Evolutionary conservation across 2,797 vertebrate species (phyloP).

Genomic region (Enteromius argenteus): DNA sequence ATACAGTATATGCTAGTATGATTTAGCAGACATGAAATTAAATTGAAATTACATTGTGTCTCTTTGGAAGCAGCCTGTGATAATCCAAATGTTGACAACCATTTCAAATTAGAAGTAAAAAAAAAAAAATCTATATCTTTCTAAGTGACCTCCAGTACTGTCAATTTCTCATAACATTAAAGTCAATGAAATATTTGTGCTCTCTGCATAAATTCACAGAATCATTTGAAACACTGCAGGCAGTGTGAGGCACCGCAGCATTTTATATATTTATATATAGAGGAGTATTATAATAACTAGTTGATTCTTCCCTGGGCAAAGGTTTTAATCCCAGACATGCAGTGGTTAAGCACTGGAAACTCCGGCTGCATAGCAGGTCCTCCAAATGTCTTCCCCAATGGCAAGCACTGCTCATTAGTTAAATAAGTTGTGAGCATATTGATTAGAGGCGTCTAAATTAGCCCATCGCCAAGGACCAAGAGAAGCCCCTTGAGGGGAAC

Average conservation of each 20-base stretch:
- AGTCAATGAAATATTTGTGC: slow-evolving; percentile 23
- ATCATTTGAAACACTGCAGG: slow-evolving; percentile 34
- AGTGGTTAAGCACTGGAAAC: slow-evolving; percentile 52
- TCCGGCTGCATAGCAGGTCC: slow-evolving; percentile 60
- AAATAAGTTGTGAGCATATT: slow-evolving; percentile 76
- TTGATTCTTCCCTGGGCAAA: slow-evolving; percentile 44
- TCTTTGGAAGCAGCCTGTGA: neutral
- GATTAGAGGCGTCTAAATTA: slow-evolving; percentile 76
- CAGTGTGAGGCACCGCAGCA: neutral
- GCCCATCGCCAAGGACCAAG: slow-evolving; percentile 64
- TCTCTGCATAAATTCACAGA: slow-evolving; percentile 31
- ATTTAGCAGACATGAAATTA: neutral
- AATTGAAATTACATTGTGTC: neutral
- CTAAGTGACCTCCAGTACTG: slow-evolving; percentile 15
- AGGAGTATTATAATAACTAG: slow-evolving; percentile 54
- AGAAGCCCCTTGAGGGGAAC: slow-evolving; percentile 52
- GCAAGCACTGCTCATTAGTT: slow-evolving; percentile 73
- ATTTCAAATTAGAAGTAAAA: neutral
- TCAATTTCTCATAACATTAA: slow-evolving; percentile 2
- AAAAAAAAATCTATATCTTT: neutral
- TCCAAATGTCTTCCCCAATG: slow-evolving; percentile 74
- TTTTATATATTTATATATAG: slow-evolving; percentile 50
- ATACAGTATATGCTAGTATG: neutral
- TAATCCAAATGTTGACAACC: neutral
- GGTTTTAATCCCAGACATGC: slow-evolving; percentile 50